Conservation (phyloP, 2,888 invertebrate genomes). For the Halictus ligatus region DNA sequence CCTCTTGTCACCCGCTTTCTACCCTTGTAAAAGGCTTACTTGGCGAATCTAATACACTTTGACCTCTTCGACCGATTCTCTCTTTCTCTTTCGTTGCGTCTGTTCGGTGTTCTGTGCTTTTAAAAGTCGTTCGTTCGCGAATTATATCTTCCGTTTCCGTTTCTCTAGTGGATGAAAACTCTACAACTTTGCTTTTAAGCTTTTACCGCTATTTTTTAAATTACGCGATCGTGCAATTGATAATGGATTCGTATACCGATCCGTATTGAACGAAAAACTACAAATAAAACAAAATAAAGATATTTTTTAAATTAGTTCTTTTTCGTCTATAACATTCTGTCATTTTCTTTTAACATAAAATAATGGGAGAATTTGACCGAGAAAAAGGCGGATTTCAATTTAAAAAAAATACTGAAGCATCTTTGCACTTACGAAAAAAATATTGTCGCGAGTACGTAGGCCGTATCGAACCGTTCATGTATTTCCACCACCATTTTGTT, state of each 20-base stretch:
- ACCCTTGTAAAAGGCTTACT: conserved; percentile 72
- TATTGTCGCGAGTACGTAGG: too few relatives aligned
- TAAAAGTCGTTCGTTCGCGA: conserved; percentile 39
- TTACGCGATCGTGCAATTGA: background rate
- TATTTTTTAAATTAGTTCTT: too few relatives aligned
- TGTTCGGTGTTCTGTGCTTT: conserved; percentile 41
- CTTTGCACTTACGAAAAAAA: too few relatives aligned
- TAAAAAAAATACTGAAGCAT: too few relatives aligned
- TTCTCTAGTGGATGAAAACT: background rate
- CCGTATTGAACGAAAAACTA: too few relatives aligned
- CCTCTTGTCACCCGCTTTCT: conserved; percentile 54
- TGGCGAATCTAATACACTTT: conserved; percentile 73
- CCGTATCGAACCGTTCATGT: too few relatives aligned
- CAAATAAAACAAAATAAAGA: too few relatives aligned
- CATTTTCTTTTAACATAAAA: too few relatives aligned
- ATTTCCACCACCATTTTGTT: too few relatives aligned
- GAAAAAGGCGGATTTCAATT: too few relatives aligned
- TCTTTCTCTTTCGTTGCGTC: conserved; percentile 37
- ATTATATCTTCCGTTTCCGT: conserved; percentile 29
- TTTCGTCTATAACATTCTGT: too few relatives aligned
- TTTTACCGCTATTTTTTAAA: background rate
- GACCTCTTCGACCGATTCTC: conserved; percentile 52
- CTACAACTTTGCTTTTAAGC: background rate
- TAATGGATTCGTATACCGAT: background rate
- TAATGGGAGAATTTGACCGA: too few relatives aligned